Conservation (phyloP, 2,797 vertebrate species). For the Phrynocephalus vlangalii region DNA sequence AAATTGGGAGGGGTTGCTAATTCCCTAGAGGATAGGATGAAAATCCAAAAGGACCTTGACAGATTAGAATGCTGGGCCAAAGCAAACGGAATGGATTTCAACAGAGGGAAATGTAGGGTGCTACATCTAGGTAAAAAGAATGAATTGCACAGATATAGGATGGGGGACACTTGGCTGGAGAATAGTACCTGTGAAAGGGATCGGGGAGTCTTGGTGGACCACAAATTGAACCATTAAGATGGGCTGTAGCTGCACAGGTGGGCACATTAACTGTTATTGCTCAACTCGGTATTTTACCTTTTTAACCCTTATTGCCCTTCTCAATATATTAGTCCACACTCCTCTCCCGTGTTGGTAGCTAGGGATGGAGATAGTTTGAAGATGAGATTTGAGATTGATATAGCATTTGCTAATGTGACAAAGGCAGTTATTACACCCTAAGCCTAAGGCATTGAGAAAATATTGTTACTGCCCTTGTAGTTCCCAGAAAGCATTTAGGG, state of each 20-base stretch:
- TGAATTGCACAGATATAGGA: no score
- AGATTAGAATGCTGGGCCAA: no score
- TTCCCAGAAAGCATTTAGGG: neutral
- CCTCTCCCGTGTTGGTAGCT: neutral
- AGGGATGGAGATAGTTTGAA: neutral
- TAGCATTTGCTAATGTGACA: neutral
- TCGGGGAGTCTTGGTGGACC: no score
- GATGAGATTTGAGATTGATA: slow-evolving; percentile 1
- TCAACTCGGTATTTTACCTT: neutral
- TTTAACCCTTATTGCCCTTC: neutral
- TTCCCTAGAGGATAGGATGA: no score
- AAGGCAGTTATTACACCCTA: neutral
- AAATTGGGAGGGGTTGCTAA: no score
- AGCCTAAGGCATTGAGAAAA: neutral
- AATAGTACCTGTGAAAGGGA: no score
- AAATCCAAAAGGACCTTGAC: no score
- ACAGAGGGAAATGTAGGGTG: no score
- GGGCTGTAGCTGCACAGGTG: neutral
- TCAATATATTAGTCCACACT: neutral
- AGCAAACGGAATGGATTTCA: no score
- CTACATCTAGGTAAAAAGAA: no score
- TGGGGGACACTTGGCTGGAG: no score
- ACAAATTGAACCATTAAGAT: neutral
- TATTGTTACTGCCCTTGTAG: neutral
- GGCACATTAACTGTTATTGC: neutral